Conservation (phyloP, 2,797 vertebrate genomes). For the Cottoperca gobio region DNA sequence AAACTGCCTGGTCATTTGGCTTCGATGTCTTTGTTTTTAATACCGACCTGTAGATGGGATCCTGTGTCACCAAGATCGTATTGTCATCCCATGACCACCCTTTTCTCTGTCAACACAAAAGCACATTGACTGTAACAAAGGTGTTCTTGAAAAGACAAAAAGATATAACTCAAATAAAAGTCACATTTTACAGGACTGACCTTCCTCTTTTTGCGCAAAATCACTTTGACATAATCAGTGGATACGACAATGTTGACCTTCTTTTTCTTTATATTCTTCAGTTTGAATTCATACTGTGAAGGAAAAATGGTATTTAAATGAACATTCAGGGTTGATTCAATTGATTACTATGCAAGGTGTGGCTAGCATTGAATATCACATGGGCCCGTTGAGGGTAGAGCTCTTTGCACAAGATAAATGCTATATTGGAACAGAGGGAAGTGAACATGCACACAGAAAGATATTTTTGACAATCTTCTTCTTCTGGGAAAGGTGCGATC, state of each 20-base stretch:
- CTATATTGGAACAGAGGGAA: constrained; percentile 14
- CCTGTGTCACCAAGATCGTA: constrained; percentile 93
- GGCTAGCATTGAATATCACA: constrained; percentile 3
- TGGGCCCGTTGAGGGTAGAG: not conserved
- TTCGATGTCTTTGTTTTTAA: not conserved
- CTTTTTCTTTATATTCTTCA: constrained; percentile 99
- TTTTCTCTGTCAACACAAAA: constrained; percentile 87
- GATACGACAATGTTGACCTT: constrained; percentile 96
- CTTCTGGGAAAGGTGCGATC: constrained; percentile 49
- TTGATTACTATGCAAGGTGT: not conserved
- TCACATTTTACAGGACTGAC: constrained; percentile 65
- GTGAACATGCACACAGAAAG: constrained; percentile 1
- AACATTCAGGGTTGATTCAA: constrained; percentile 7
- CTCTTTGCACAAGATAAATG: constrained; percentile 37
- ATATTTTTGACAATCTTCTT: constrained; percentile 45
- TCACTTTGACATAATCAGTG: constrained; percentile 92
- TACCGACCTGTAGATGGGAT: constrained; percentile 95
- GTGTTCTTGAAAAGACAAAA: not conserved
- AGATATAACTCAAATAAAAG: not conserved
- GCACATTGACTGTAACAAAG: not conserved
- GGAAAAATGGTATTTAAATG: not conserved
- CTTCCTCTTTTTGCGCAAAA: constrained; percentile 96
- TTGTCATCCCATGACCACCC: constrained; percentile 95
- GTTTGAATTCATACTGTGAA: constrained; percentile 96
- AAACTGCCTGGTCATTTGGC: not conserved